Evolutionary conservation across 2,113 vertebrate species (phyloP), one percentile per base, ranked within the genome.

Genomic region (Limanda limanda): DNA sequence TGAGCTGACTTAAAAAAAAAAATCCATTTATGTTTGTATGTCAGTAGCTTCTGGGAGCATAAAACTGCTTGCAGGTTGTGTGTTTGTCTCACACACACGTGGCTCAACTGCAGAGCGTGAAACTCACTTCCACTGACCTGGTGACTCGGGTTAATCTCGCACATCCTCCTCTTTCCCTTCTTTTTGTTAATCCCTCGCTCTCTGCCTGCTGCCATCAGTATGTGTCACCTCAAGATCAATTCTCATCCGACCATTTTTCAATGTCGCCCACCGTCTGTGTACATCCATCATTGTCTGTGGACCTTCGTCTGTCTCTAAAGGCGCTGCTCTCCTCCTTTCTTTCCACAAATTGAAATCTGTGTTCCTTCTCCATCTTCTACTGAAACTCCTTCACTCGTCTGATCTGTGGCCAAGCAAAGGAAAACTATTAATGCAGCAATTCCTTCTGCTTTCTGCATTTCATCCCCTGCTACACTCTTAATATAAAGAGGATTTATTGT

Each of bases 201-300:
- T 4, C 17, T 7, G 2, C 52, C 47, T 25, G 1, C 64, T 65
- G 20, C 71, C 84, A 79, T 83, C 76, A 74, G 74, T 78, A 70
- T 79, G 79, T 89, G 89, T 89, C 86, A 83, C 84, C 52, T 77
- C 52, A 54, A 73, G 66, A 89, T 81, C 79, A 76, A 76, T 78
- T 82, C 67, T 78, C 68, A 65, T 79, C 60, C 81, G 60, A 74
- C 85, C 82, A 86, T 92, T 90, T 85, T 74, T 91, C 92, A 88
- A 73, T 85, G 88, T 85, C 87, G 64, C 58, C 86, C 62, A 27
- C 84, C 20, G 63, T 60, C 75, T 75, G 65, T 72, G 71, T 57
- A 11, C 77, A 90, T 91, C 86, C 78, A 70, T 90, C 90, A 88
- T 77, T 83, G 86, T 85, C 82, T 60, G 58, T 5, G 9, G 61